These are phyloP conservation scores for Drosophila greeni DNA, from an alignment of 2,888 invertebrate genomes.

Conservation along the genomic window DNA sequence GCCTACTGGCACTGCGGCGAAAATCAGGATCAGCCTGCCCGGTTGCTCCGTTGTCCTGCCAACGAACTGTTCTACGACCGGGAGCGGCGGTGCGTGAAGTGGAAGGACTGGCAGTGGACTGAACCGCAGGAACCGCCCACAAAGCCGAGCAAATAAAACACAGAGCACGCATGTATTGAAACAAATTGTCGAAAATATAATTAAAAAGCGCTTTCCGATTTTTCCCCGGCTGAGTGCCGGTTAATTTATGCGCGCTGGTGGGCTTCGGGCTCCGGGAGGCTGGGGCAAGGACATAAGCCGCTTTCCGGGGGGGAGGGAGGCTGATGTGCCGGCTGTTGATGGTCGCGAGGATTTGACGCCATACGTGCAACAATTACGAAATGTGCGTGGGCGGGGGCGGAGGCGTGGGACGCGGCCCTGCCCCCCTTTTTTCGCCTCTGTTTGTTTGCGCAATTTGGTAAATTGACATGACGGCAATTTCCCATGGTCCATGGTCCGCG, in stretches of 20 bases:
- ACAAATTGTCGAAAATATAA: slow-evolving; percentile 63
- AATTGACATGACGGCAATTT: slow-evolving; percentile 49
- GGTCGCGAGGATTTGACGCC: slow-evolving; percentile 58
- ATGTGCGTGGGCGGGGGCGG: slow-evolving; percentile 54
- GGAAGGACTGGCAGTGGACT: slow-evolving; percentile 57
- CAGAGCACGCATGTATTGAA: slow-evolving; percentile 32
- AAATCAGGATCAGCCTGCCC: slow-evolving; percentile 37
- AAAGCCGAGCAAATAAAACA: slow-evolving; percentile 51
- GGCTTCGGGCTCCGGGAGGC: neutral
- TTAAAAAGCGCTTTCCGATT: slow-evolving; percentile 51
- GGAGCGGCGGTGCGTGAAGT: slow-evolving; percentile 50
- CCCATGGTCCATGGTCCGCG: slow-evolving; percentile 26
- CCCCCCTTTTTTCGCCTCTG: slow-evolving; percentile 13
- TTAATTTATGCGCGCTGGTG: slow-evolving; percentile 39
- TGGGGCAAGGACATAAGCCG: slow-evolving; percentile 49
- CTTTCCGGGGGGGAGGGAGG: slow-evolving; percentile 36
- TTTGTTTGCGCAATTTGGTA: slow-evolving; percentile 63
- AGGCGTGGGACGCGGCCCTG: neutral
- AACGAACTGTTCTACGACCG: slow-evolving; percentile 46
- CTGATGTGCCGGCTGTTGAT: slow-evolving; percentile 37
- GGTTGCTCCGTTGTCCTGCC: slow-evolving; percentile 42
- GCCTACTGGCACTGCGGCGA: slow-evolving; percentile 53
- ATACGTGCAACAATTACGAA: slow-evolving; percentile 58
- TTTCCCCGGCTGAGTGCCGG: slow-evolving; percentile 26
- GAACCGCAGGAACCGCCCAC: slow-evolving; percentile 57